A percentile compares a stretch with the other conserved stretches of the same genome.
These are phyloP conservation scores for Trididemnum nubilum DNA, from an alignment of 23 tunicate species.

Conservation along the genomic window DNA sequence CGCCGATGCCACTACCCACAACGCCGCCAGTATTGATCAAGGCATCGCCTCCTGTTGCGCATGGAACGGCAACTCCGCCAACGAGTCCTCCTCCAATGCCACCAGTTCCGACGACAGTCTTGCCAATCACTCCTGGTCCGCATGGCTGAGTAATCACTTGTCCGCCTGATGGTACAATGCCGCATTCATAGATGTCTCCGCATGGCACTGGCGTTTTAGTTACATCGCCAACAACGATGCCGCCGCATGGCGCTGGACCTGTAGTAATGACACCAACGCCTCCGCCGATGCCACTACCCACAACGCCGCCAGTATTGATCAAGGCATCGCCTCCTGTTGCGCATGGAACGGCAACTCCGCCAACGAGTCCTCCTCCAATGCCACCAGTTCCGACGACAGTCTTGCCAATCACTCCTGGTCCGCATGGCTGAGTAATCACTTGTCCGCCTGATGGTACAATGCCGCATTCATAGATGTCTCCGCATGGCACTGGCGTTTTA, in stretches of 20 bases:
- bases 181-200: slow-evolving; percentile 2
- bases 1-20: neutral
- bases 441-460: neutral
- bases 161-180: neutral
- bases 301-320: neutral
- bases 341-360: slow-evolving; percentile 2
- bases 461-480: slow-evolving; percentile 8
- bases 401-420: slow-evolving; percentile 12
- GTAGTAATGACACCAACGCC: neutral
- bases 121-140: slow-evolving; percentile 4
- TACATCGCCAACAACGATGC: neutral
- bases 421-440: slow-evolving; percentile 8
- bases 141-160: neutral
- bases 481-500: neutral
- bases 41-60: neutral
- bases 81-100: neutral
- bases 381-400: slow-evolving; percentile 6
- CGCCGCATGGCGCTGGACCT: slow-evolving; percentile 2
- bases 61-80: slow-evolving; percentile 9
- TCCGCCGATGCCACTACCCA: neutral
- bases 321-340: neutral
- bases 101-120: neutral
- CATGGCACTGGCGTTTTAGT: neutral
- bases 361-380: neutral
- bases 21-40: neutral